Conservation (phyloP, 2,797 vertebrate species). For the Buphagus erythrorhynchus region DNA sequence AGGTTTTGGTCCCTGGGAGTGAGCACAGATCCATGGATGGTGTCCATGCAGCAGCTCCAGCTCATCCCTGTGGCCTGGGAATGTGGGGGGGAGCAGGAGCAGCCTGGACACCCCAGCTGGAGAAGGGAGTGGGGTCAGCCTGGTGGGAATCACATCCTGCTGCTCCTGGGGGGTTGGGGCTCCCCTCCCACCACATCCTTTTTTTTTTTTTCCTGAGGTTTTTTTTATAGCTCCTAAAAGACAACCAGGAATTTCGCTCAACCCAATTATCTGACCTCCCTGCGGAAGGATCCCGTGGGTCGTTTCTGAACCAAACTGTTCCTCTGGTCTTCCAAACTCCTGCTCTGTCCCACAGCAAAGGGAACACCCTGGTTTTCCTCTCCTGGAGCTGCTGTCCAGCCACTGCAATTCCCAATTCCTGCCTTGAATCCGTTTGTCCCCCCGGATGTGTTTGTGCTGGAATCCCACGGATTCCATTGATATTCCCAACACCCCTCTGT, state of each 20-base stretch:
- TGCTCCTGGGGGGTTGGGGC: neutral
- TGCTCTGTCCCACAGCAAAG: constrained; percentile 49
- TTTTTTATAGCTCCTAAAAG: neutral
- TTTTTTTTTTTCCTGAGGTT: neutral
- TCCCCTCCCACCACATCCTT: too few species aligned
- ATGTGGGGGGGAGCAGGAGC: neutral
- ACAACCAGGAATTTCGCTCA: neutral
- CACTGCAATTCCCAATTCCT: neutral
- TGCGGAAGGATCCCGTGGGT: neutral
- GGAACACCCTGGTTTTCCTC: constrained; percentile 1
- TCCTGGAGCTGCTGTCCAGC: constrained; percentile 4
- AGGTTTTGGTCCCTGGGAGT: neutral
- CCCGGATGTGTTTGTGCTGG: constrained; percentile 29
- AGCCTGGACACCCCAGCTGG: neutral
- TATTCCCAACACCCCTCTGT: neutral
- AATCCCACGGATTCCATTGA: neutral
- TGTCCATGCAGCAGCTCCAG: neutral
- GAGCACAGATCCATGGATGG: neutral
- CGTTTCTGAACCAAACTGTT: neutral
- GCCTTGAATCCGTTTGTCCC: accelerated
- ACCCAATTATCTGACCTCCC: neutral
- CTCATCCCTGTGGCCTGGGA: neutral
- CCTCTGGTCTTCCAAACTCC: constrained; percentile 68
- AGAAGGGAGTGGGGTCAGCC: neutral
- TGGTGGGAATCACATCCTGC: neutral